phyloP scores from a whole-genome alignment of 2,797 vertebrate genomes.

The Limnodromus scolopaceus region DNA sequence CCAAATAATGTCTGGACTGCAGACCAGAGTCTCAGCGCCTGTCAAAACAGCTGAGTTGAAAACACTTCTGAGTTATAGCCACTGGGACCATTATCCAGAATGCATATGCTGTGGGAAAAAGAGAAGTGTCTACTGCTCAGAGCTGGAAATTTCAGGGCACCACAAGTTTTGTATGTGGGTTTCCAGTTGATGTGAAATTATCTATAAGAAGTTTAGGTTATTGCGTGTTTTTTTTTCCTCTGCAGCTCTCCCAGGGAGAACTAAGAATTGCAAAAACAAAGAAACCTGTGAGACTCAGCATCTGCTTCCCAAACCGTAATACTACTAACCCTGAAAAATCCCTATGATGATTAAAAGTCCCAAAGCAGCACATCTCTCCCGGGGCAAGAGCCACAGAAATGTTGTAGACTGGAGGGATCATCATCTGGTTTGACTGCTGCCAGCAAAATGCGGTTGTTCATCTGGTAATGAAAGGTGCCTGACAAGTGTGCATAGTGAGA shows the following conservation, averaged over 20 bases:
- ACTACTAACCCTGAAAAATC: not conserved
- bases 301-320: not conserved
- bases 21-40: not conserved
- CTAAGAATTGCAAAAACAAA: not conserved
- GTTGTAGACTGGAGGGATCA: fast-evolving
- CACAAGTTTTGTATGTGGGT: not conserved
- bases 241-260: not conserved
- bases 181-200: not conserved
- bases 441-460: not conserved
- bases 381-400: not conserved
- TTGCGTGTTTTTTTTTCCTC: not conserved
- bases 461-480: not conserved
- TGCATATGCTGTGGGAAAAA: not conserved
- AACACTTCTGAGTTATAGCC: not conserved
- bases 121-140: not conserved
- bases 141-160: not conserved
- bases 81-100: not conserved
- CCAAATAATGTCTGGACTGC: not conserved
- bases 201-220: not conserved
- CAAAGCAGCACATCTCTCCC: not conserved
- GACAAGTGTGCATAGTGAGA: not conserved
- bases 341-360: not conserved
- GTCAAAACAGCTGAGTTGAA: not conserved
- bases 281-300: fast-evolving
- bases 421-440: not conserved